A percentile compares a stretch with the other conserved stretches of the same genome.
phyloP scores from a whole-genome alignment of 2,797 vertebrate species.

The Sarcophilus harrisii region DNA sequence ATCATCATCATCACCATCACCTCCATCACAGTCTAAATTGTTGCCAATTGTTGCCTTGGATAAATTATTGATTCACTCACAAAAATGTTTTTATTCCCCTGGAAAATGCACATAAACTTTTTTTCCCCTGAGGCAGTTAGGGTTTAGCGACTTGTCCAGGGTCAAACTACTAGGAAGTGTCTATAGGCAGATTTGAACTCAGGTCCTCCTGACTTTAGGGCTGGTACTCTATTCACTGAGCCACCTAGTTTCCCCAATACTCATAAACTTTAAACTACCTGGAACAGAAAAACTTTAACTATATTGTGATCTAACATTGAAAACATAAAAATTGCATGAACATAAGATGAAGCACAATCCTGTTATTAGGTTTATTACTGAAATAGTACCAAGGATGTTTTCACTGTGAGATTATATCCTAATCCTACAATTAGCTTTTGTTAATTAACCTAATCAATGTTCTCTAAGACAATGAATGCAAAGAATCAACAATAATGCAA shows the following conservation, averaged over 20 bases:
- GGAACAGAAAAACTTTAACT: background rate
- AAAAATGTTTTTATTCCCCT: background rate
- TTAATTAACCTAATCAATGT: background rate
- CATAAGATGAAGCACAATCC: background rate
- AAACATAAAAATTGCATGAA: background rate
- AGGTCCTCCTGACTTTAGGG: no score
- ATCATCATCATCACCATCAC: no score
- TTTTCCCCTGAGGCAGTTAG: no score
- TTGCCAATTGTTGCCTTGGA: no score
- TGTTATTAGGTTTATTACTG: background rate
- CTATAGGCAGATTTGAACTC: no score
- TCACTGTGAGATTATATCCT: background rate
- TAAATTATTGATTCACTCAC: background rate
- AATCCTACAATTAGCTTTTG: background rate
- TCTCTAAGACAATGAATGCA: background rate
- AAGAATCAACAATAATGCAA: background rate
- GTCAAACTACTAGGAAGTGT: no score
- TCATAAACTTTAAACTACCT: background rate
- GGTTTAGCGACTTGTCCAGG: no score
- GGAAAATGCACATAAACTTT: background rate
- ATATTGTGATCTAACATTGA: background rate
- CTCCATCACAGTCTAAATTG: background rate
- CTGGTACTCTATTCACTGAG: no score
- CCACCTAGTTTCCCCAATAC: no score
- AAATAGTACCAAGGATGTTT: background rate